Evolutionary conservation across 2,113 vertebrate species (phyloP).

Genomic region (Panthera tigris): DNA sequence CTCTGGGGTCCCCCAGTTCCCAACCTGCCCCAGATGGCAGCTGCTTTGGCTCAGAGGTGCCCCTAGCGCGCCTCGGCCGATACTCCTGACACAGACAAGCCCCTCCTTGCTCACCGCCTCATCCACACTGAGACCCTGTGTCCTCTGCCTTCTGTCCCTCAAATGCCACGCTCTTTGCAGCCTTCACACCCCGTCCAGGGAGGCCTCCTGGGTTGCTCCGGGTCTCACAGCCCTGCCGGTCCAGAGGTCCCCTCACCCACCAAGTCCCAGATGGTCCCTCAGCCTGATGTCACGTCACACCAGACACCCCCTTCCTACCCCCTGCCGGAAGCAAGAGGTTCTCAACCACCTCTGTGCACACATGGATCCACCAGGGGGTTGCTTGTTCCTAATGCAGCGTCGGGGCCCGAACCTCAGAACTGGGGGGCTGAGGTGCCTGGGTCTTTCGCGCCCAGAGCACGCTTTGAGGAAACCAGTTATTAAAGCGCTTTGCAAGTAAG

Average conservation of each 20-base stretch:
- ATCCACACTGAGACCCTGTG: background rate
- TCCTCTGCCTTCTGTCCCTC: background rate
- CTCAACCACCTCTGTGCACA: background rate
- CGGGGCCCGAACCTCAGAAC: background rate
- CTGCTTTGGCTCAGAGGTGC: background rate
- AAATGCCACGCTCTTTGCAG: no score
- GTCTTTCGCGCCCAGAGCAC: background rate
- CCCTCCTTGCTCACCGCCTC: background rate
- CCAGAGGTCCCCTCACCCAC: background rate
- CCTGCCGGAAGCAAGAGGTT: background rate
- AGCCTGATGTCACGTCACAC: background rate
- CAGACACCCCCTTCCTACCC: background rate
- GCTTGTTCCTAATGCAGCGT: background rate
- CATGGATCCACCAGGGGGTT: background rate
- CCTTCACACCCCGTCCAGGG: background rate
- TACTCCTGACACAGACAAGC: no score
- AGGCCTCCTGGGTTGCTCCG: background rate
- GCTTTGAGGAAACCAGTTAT: background rate
- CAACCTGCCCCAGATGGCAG: background rate
- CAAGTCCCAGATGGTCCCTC: background rate
- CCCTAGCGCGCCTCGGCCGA: accelerated
- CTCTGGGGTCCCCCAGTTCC: background rate
- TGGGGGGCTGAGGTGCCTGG: background rate
- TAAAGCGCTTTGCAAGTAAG: background rate
- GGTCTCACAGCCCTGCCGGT: background rate